Percentiles rank a stretch among this genome's conserved stretches.
phyloP scores from a whole-genome alignment of 2,888 invertebrate genomes.

The Frankliniella fusca region DNA sequence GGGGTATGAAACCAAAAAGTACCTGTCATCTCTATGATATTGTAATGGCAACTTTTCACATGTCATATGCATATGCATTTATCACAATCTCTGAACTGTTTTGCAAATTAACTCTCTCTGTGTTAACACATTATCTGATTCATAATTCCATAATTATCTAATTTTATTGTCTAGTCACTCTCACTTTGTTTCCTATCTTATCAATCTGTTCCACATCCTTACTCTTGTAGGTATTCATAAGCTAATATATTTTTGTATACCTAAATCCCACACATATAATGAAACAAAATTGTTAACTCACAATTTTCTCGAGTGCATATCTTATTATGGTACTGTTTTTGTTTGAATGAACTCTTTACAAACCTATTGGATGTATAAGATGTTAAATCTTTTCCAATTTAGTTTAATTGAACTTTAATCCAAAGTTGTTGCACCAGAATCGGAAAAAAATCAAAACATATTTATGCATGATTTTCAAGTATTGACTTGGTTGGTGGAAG shows the following conservation, averaged over 20 bases:
- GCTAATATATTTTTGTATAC: constrained; percentile 8
- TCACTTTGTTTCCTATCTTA: not conserved
- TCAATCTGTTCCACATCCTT: not conserved
- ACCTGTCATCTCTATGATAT: not conserved
- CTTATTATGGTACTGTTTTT: not conserved
- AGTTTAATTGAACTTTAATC: no score
- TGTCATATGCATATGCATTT: constrained; percentile 1
- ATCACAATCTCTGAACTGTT: not conserved
- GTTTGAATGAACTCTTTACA: not conserved
- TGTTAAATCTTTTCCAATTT: no score
- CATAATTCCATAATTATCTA: not conserved
- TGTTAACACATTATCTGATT: no score
- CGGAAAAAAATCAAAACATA: no score
- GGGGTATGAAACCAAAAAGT: not conserved
- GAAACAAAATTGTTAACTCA: not conserved
- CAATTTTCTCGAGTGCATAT: not conserved
- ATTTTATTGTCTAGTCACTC: constrained; percentile 5
- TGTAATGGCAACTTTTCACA: not conserved
- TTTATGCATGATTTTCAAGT: no score
- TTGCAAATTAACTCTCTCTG: not conserved
- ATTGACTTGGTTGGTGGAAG: no score
- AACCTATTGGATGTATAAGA: not conserved
- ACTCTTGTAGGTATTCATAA: not conserved
- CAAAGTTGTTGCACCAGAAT: no score
- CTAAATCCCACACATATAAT: not conserved